Base-by-base conservation (phyloP, 2,113 vertebrate species). In the Hippocampus abdominalis region DNA sequence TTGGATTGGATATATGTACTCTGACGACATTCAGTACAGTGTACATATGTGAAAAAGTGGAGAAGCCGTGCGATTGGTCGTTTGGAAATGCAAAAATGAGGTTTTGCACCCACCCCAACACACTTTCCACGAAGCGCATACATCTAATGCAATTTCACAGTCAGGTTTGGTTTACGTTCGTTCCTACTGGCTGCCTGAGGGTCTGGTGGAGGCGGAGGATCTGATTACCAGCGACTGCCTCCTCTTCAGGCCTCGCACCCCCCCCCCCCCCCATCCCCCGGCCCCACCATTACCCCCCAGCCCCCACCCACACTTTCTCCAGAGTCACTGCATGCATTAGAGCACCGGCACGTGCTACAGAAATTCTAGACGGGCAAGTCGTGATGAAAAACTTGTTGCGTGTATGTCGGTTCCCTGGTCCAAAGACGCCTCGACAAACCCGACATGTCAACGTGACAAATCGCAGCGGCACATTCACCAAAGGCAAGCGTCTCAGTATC, bases 91-190 rank as follows among this genome's bases (percentile, higher is more conserved):
- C 66, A 72, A 69, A 77, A 85, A 75, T 49, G 42, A 64, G 64
- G 71, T 44, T 81, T 81, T 79, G 68, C 79, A 69, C 74, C 46
- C 76, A 74, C 70, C 84, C 62, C 21, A 9, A 40, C 78, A 73
- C 68, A 63, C 77, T 86, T 84, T 86, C 84, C 81, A 87, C 86
- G 88, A 83, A 85, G 78, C 76, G 21, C 69, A 78, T 64, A 76
- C 54, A 49, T 85, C 74, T 89, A 88, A 90, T 89, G 87, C 73
- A 85, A 86, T 91, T 90, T 91, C 84, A 87, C 85, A 87, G 81
- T 83, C 84, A 87, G 86, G 82, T 84, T 87, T 80, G 77, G 75
- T 88, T 89, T 84, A 80, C 84, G 87, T 87, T 77, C 64, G 76
- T 81, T 83, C 70, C 77, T 75, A 75, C 83, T 84, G 81, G 72